Evolutionary conservation across 2,888 invertebrate genomes (phyloP), one percentile per base, ranked within the genome.

Genomic region (Zygothrica quintamaculata): DNA sequence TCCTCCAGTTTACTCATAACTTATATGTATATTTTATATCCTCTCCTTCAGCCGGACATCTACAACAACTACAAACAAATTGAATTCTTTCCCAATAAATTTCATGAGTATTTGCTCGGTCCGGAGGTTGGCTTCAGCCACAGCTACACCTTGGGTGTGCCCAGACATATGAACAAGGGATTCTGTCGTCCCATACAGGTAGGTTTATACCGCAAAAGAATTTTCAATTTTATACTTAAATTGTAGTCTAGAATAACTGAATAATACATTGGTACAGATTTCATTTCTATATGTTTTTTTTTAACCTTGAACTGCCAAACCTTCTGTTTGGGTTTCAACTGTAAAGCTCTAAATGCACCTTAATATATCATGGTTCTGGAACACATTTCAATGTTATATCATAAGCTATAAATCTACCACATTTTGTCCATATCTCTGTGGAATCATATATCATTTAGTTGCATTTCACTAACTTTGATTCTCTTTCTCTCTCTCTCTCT

Each of bases 81-180:
- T 75, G 94, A 96, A 89, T 93, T 99, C 88, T 95, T 95, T 80
- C 99, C 99, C 5, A 95, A 97, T 80, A 95, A 96, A 88, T 99
- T 99, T 90, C 95, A 96, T 47, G 97, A 98, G 88, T 99, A 96
- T 91, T 93, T 99, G 31, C 92, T 99, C 2, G 96, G 96, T 15
- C 93, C 95, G 0, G 97, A 97, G 88, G 96, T 99, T 39, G 98
- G 98, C 3, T 99, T 98, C 92, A 95, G 95, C 87, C 96, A 96
- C 88, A 96, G 96, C 88, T 96, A 96, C 88, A 94, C 96, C 1
- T 92, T 98, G 37, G 97, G 96, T 22, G 94, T 94, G 1, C 95
- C 97, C 3, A 93, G 94, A 82, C 96, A 98, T 90, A 94, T 95
- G 62, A 95, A 96, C 72, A 97, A 96, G 92, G 98, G 98, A 15